Base-by-base conservation (phyloP, 2,888 invertebrate genomes). In the Synanthedon andrenaeformis region DNA sequence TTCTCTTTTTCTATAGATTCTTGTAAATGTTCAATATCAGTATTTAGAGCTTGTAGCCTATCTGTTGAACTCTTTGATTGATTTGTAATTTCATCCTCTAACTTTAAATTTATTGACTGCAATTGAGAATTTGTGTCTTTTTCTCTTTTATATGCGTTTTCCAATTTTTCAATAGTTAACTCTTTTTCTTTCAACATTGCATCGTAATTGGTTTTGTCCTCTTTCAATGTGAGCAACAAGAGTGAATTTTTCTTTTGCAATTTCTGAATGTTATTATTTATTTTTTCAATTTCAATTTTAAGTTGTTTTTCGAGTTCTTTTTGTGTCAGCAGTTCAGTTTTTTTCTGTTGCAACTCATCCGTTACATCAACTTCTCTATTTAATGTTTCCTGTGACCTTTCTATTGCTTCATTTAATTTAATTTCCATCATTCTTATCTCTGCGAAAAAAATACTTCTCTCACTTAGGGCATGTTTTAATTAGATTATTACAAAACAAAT, bases 191-290 rank as follows among this genome's bases (percentile, higher is more conserved):
- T 74, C 6, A 74, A 49, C 41, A 70, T 51, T 3, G 66, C 51
- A 62, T 74, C 75, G 57, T 72, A 69, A 42, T 60, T 74, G 55
- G 63, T 74, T 17, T 71, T 76, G 52, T 72, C 69, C 58, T 74
- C 68, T 62, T 45, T 14, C 45, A 45, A 12, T 45, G 19, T 53
- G 13, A n/a, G 23, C 13, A 48, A 13, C 49, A 45, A 42, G 12
- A 41, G 19, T 13, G 42, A 13, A 45, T 45, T 41, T 50, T 60
- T 66, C 10, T 56, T 56, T 45, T 58, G 54, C 51, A 72, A 55
- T 50, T 65, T 61, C 51, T 59, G 60, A 3, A 65, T 62, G 55
- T 69, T 65, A 45, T 52, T 53, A 42, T 65, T 55, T 65, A 59
- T 11, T 57, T 56, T 12, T 57, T 53, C 14, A 65, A 42, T 56